Conservation (phyloP, 2,797 vertebrate species). For the Austrolebias charrua region DNA sequence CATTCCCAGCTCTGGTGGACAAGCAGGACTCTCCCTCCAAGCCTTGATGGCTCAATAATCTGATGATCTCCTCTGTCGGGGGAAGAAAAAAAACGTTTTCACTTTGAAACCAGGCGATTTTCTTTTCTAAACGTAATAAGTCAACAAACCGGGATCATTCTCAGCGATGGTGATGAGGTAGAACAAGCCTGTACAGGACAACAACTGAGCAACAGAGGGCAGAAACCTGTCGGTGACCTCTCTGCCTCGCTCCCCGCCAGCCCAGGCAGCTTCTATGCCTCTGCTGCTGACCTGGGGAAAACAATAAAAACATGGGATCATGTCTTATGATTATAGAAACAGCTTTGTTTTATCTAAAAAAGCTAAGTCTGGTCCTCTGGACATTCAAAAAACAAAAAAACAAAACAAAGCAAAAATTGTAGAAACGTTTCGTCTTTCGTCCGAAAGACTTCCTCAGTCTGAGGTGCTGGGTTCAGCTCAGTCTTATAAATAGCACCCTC, state of each 20-base stretch:
- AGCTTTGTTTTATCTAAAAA: not conserved
- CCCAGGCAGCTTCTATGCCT: constrained; percentile 92
- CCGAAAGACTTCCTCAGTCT: no score
- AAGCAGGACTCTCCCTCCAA: constrained; percentile 77
- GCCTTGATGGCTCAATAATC: constrained; percentile 73
- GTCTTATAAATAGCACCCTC: no score
- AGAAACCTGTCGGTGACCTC: constrained; percentile 93
- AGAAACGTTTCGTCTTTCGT: no score
- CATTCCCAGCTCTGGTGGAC: constrained; percentile 84
- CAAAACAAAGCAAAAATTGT: no score
- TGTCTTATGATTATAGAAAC: not conserved
- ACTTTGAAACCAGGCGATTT: fast-evolving
- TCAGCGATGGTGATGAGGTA: constrained; percentile 90
- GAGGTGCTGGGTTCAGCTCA: no score
- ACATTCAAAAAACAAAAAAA: no score
- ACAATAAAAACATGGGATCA: no score
- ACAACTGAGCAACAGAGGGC: constrained; percentile 82
- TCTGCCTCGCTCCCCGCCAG: constrained; percentile 87
- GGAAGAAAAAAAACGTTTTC: fast-evolving
- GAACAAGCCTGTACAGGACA: constrained; percentile 87
- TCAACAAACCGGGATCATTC: constrained; percentile 87
- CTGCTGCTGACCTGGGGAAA: constrained; percentile 80
- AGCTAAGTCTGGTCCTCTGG: no score
- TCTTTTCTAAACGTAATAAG: fast-evolving
- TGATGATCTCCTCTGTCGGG: constrained; percentile 86